Evolutionary conservation across 2,797 vertebrate genomes (phyloP).

Genomic region (Pantherophis vulpinus): DNA sequence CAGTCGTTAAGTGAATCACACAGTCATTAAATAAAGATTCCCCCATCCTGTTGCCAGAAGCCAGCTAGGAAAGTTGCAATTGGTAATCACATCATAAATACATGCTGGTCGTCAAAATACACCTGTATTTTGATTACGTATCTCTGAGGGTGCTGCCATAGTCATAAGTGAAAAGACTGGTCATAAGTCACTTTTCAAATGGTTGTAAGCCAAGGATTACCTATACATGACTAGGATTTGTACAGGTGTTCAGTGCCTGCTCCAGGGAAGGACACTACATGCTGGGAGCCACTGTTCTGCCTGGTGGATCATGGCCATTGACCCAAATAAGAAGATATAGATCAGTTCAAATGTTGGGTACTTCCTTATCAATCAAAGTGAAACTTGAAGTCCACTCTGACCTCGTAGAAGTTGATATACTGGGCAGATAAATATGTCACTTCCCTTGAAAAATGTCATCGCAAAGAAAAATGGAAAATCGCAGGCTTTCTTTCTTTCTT

Average conservation of each 20-base stretch:
- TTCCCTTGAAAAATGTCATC: constrained; percentile 43
- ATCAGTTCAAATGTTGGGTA: constrained; percentile 50
- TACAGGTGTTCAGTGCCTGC: not conserved
- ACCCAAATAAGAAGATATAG: not conserved
- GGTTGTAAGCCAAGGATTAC: not conserved
- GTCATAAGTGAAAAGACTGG: not conserved
- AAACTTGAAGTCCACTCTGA: constrained; percentile 49
- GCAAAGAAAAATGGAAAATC: constrained; percentile 29
- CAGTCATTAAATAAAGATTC: not conserved
- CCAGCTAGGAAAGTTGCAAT: not conserved
- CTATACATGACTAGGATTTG: not conserved
- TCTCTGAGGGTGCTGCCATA: not conserved
- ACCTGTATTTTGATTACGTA: not conserved
- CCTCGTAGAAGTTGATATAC: constrained; percentile 60
- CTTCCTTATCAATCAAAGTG: constrained; percentile 39
- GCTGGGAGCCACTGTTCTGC: not conserved
- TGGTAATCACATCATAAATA: not conserved
- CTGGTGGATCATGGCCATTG: not conserved
- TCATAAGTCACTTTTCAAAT: not conserved
- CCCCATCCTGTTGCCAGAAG: not conserved
- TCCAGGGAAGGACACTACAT: constrained; percentile 18
- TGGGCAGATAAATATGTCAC: constrained; percentile 45
- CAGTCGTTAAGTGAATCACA: not conserved
- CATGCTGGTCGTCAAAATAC: not conserved
- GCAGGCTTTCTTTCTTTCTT: not conserved